Evolutionary conservation across 1,140 invertebrate genomes (phyloP).

Genomic region (Cataglyphis hispanica): DNA sequence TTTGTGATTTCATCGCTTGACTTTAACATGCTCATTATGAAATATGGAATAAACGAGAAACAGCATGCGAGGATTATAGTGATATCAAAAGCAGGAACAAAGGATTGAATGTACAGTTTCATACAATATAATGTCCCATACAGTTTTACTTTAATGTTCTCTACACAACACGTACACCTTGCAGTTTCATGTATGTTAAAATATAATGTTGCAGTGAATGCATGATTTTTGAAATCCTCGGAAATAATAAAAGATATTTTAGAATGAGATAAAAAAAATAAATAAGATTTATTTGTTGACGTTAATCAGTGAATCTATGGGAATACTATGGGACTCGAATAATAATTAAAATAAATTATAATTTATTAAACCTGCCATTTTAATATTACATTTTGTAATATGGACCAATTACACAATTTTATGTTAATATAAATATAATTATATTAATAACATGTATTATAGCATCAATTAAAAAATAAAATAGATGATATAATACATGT

Average conservation of each 20-base stretch:
- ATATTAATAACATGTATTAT: no score
- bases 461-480: no score
- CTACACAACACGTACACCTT: neutral
- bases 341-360: no score
- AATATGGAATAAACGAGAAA: slow-evolving; percentile 69
- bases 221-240: neutral
- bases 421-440: neutral
- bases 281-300: neutral
- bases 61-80: slow-evolving; percentile 73
- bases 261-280: neutral
- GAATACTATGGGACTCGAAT: no score
- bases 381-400: neutral
- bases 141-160: slow-evolving; percentile 73
- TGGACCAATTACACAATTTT: slow-evolving; percentile 1
- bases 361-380: neutral
- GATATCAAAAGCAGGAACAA: slow-evolving; percentile 76
- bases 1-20: slow-evolving; percentile 5
- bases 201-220: neutral
- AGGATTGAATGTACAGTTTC: slow-evolving; percentile 74
- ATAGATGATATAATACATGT: no score
- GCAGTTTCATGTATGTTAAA: neutral
- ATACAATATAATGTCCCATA: slow-evolving; percentile 75
- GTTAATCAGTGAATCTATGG: neutral
- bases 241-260: neutral
- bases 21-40: slow-evolving; percentile 59